A percentile compares a stretch with the other conserved stretches of the same genome.
Conservation (phyloP, 1,140 invertebrate species). For the Coelopa frigida region DNA sequence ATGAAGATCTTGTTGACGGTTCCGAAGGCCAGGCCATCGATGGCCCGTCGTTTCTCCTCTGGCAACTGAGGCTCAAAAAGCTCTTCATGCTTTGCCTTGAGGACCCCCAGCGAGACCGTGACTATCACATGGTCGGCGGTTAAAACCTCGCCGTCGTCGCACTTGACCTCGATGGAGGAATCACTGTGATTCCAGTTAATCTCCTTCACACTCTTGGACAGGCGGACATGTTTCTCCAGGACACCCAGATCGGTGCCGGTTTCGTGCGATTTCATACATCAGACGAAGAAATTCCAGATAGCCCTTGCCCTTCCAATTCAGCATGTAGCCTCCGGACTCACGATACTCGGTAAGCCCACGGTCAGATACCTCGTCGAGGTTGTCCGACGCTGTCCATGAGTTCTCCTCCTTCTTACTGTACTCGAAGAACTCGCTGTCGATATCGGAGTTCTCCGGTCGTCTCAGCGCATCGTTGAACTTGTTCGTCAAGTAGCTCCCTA, state of each 20-base stretch:
- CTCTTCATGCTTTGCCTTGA: constrained; percentile 49
- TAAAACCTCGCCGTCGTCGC: constrained; percentile 53
- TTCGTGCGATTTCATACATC: constrained; percentile 49
- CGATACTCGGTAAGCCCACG: constrained; percentile 46
- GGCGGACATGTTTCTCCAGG: constrained; percentile 15
- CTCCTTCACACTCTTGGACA: constrained; percentile 46
- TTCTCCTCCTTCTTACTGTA: constrained; percentile 49
- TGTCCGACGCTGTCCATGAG: constrained; percentile 48
- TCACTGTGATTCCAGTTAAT: constrained; percentile 40
- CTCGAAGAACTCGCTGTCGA: constrained; percentile 39
- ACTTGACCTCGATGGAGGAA: constrained; percentile 44
- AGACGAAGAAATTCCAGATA: constrained; percentile 51
- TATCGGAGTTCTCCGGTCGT: background rate
- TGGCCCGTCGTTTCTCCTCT: constrained; percentile 51
- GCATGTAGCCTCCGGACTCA: constrained; percentile 48
- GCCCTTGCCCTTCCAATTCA: constrained; percentile 53
- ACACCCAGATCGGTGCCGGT: constrained; percentile 26
- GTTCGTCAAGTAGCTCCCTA: constrained; percentile 36
- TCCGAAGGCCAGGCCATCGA: constrained; percentile 58
- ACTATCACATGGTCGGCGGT: constrained; percentile 56
- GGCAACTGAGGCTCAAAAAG: constrained; percentile 55
- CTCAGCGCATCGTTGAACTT: background rate
- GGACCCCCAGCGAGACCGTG: constrained; percentile 59
- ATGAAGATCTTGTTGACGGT: constrained; percentile 69
- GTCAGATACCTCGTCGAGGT: constrained; percentile 52